Evolutionary conservation across 1,140 invertebrate genomes (phyloP), one percentile per base, ranked within the genome.

Genomic region (Zaprionus ghesquierei): DNA sequence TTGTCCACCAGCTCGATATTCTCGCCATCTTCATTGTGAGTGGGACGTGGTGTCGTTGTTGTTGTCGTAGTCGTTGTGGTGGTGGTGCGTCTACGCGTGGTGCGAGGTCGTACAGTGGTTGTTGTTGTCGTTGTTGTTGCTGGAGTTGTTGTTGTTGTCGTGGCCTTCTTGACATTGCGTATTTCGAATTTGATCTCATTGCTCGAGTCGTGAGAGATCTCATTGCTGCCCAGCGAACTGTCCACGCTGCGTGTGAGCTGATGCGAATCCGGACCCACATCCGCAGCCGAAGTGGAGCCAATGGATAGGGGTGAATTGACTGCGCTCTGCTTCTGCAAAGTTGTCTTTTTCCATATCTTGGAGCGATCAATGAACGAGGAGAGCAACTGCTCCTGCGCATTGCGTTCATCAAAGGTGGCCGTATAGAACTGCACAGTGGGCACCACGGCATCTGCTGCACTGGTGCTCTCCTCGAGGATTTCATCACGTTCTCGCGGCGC

Each of bases 1-100:
- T 94, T 94, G 80, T 94, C 93, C 1, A 94, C 94, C 73, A 94
- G 91, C 79, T 94, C 94, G 54, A 94, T 94, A 78, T 94, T 94
- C 90, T 95, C 94, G 27, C 93, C 94, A 86, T 95, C 95, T 70
- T 94, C 94, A 68, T 94, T 94, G 69, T 94, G 93, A 0, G 93
- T 94, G 50, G 94, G 94, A 60, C 94, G 93, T 0, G 94, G 93
- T 8, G 94, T 93, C 0, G 94, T 94, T 10, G 94, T 93, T 6
- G 93, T 93, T 5, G 93, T 93, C 13, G 93, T 93, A 35, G 92
- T 92, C 49, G 91, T 90, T 29, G 90, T 77, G 3, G 93, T 93
- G 0, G 25, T 92, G 86, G 93, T 69, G 93, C 93, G 92, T 93
- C 93, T 64, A 87, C 94, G 89, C 94, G 94, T 93, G 92, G 46